Conservation (phyloP, 2,888 invertebrate species). For the Branchipolynoe longqiensis region DNA sequence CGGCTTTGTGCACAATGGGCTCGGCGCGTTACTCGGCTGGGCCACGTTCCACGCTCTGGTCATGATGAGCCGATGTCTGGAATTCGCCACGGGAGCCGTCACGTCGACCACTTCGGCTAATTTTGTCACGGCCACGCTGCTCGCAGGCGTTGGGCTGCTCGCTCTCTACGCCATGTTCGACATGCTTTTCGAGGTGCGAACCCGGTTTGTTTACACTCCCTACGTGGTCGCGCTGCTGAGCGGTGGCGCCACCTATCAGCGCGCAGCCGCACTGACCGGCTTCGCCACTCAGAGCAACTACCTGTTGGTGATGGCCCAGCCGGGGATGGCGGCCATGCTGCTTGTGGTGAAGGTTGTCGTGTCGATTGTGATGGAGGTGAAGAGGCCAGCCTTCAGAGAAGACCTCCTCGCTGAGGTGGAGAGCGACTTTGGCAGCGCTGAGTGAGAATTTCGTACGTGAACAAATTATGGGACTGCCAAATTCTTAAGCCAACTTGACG, state of each 20-base stretch:
- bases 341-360: background rate
- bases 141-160: background rate
- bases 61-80: background rate
- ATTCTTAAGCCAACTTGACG: too few species aligned
- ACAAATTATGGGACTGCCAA: too few species aligned
- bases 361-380: background rate
- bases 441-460: background rate
- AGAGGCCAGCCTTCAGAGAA: background rate
- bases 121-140: background rate
- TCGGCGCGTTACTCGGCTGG: background rate
- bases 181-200: background rate
- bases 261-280: background rate
- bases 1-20: slow-evolving; percentile 9
- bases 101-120: background rate
- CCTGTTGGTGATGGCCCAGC: background rate
- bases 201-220: slow-evolving; percentile 10
- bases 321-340: background rate
- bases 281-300: background rate
- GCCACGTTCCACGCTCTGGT: background rate
- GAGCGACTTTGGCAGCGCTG: background rate
- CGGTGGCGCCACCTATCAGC: background rate
- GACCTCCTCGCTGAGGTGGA: background rate
- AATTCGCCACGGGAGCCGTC: background rate
- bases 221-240: background rate
- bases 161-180: background rate